A percentile compares a stretch with the other conserved stretches of the same genome.
Conservation (phyloP, 2,888 invertebrate species). For the Thymelicus sylvestris region DNA sequence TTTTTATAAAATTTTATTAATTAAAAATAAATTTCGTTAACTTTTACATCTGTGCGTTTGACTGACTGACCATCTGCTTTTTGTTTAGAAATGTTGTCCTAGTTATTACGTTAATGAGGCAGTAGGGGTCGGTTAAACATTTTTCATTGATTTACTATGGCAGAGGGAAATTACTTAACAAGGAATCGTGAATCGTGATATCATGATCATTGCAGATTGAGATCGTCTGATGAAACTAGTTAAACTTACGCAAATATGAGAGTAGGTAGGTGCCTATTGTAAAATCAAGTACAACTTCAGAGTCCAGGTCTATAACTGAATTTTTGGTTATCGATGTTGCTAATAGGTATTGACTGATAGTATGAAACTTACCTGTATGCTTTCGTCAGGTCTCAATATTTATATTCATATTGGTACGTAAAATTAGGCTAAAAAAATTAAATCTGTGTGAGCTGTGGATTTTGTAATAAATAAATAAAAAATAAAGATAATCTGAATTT, state of each 20-base stretch:
- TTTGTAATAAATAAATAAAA: too few relatives aligned
- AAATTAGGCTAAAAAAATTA: too few relatives aligned
- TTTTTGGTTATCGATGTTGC: too few relatives aligned
- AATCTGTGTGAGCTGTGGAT: too few relatives aligned
- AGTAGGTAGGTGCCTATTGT: not conserved
- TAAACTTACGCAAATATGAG: not conserved
- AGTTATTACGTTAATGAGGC: slow-evolving; percentile 43
- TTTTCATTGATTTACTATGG: slow-evolving; percentile 33
- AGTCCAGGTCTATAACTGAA: too few relatives aligned
- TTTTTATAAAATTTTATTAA: slow-evolving; percentile 47
- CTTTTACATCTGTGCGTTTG: slow-evolving; percentile 43
- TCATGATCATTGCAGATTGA: slow-evolving; percentile 18
- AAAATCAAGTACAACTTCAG: too few relatives aligned
- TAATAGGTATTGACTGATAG: too few relatives aligned
- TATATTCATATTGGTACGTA: too few relatives aligned
- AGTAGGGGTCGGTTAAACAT: slow-evolving; percentile 16
- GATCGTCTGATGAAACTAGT: not conserved
- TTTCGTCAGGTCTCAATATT: too few relatives aligned
- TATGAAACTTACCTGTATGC: too few relatives aligned
- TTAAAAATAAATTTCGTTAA: slow-evolving; percentile 47
- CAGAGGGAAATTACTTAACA: slow-evolving; percentile 22
- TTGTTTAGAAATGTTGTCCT: slow-evolving; percentile 42
- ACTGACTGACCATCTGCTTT: slow-evolving; percentile 44
- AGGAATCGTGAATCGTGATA: slow-evolving; percentile 19
- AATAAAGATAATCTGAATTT: too few relatives aligned